A percentile compares a stretch with the other conserved stretches of the same genome.
These are phyloP conservation scores for Stenotaenia linearis DNA, from an alignment of 2,888 invertebrate species.

Conservation along the genomic window DNA sequence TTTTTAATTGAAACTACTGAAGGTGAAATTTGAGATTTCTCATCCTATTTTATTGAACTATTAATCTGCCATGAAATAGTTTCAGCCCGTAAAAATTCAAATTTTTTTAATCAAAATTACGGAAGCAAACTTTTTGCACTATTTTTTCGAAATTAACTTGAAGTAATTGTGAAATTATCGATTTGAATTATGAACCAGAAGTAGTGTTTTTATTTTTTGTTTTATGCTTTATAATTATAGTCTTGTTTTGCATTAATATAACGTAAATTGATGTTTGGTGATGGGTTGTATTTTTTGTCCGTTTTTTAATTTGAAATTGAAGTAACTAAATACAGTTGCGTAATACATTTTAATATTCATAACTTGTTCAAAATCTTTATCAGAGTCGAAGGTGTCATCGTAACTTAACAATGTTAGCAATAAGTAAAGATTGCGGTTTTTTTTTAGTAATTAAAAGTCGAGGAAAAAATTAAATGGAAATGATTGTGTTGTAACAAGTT, in stretches of 20 bases:
- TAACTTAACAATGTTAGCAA: neutral
- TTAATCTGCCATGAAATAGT: too few relatives aligned
- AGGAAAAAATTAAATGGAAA: neutral
- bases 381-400: neutral
- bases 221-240: neutral
- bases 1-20: too few relatives aligned
- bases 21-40: too few relatives aligned
- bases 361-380: neutral
- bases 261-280: neutral
- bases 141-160: too few relatives aligned
- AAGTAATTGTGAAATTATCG: neutral
- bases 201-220: neutral
- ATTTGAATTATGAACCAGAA: neutral
- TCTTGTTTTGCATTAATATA: neutral
- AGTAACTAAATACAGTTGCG: too few relatives aligned
- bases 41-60: too few relatives aligned
- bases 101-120: too few relatives aligned
- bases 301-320: neutral
- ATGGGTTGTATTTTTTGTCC: neutral
- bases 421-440: neutral
- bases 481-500: neutral
- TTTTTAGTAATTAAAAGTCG: neutral
- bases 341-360: neutral
- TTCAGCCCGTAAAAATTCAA: too few relatives aligned
- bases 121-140: too few relatives aligned